These are phyloP conservation scores for Plecotus auritus DNA, from an alignment of 2,113 vertebrate genomes.

Conservation along the genomic window DNA sequence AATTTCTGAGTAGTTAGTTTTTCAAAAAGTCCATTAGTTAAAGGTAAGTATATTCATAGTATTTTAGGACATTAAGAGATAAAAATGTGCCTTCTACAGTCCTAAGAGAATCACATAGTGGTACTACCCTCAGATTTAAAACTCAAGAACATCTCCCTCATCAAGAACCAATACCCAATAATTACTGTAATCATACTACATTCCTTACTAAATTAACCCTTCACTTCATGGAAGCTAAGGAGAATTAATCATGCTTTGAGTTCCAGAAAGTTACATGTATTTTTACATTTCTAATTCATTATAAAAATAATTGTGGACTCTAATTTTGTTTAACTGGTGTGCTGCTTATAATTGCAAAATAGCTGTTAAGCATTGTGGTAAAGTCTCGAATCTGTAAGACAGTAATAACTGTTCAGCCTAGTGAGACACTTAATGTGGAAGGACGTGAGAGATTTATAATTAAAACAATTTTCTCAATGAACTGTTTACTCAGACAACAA, in stretches of 20 bases:
- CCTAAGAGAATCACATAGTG: constrained; percentile 50
- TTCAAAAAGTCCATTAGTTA: constrained; percentile 55
- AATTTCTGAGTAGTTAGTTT: constrained; percentile 66
- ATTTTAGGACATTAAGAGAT: constrained; percentile 41
- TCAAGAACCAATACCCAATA: constrained; percentile 71
- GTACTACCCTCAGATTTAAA: constrained; percentile 71
- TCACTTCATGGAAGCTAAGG: constrained; percentile 75
- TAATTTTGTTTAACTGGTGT: constrained; percentile 83
- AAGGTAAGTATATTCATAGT: constrained; percentile 63
- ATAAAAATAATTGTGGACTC: constrained; percentile 81
- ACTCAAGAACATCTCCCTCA: constrained; percentile 73
- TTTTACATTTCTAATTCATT: constrained; percentile 85
- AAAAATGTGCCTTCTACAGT: constrained; percentile 64
- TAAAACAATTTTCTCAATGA: constrained; percentile 83
- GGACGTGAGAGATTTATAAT: constrained; percentile 79
- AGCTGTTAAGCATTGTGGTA: constrained; percentile 78
- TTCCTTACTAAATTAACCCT: constrained; percentile 82
- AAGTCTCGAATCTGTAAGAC: constrained; percentile 72
- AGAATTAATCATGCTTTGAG: constrained; percentile 76
- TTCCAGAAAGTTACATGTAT: constrained; percentile 76
- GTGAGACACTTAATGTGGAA: constrained; percentile 77
- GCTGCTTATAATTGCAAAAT: constrained; percentile 81
- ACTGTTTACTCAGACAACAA: constrained; percentile 82
- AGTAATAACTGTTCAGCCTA: constrained; percentile 81
- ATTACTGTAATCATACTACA: constrained; percentile 73